phyloP scores from a whole-genome alignment of 2,888 invertebrate genomes.

The Sphaerophoria taeniata region DNA sequence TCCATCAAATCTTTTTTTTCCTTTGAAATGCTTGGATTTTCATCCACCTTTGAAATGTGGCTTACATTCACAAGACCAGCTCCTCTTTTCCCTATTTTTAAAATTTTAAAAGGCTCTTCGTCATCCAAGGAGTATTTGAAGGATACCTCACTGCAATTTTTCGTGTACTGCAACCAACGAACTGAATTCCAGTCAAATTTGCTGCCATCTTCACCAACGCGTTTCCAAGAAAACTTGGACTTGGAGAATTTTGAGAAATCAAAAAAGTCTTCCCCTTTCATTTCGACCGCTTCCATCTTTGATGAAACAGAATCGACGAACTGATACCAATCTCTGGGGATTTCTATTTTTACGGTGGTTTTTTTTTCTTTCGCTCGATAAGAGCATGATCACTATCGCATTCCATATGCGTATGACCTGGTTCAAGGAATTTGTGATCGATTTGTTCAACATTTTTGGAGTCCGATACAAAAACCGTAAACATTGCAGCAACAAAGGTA shows the following conservation, averaged over 20 bases:
- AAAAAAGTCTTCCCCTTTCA: not conserved
- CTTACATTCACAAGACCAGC: too few species aligned
- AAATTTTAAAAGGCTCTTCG: conserved; percentile 61
- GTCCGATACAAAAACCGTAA: conserved; percentile 54
- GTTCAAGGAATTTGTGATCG: conserved; percentile 53
- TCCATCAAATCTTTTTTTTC: too few species aligned
- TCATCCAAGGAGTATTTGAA: conserved; percentile 58
- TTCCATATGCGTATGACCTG: conserved; percentile 63
- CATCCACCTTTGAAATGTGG: too few species aligned
- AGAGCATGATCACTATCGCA: conserved; percentile 56
- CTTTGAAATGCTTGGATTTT: too few species aligned
- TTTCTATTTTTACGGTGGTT: too few species aligned
- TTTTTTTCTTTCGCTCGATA: conserved; percentile 58
- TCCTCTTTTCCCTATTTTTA: conserved; percentile 57
- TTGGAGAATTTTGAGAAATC: conserved; percentile 36
- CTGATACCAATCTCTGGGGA: too few species aligned
- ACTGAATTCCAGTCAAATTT: conserved; percentile 30
- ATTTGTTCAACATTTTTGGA: conserved; percentile 47
- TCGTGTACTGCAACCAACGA: conserved; percentile 59
- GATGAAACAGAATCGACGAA: too few species aligned
- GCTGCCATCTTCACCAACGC: conserved; percentile 24
- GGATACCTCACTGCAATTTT: conserved; percentile 38
- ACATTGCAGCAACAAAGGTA: conserved; percentile 61
- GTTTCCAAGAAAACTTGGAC: conserved; percentile 39
- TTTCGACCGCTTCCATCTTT: too few species aligned